These are phyloP conservation scores for Stomatorhinus ivindoensis DNA, from an alignment of 2,113 vertebrate genomes.

Conservation along the genomic window DNA sequence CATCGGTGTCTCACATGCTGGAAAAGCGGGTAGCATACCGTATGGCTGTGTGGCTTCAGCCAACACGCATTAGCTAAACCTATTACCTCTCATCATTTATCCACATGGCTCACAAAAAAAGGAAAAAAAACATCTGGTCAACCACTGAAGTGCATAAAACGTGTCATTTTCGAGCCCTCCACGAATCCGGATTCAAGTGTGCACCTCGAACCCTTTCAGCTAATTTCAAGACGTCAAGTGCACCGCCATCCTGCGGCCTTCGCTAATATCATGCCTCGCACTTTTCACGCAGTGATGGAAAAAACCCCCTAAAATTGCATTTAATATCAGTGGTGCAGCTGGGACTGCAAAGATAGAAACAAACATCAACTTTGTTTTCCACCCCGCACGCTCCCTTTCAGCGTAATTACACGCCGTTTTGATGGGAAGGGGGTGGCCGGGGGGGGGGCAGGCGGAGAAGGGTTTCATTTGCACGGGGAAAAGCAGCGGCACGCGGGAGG, in stretches of 20 bases:
- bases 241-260: conserved; percentile 13
- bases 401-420: conserved; percentile 56
- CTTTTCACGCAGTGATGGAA: conserved; percentile 25
- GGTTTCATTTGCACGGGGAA: conserved; percentile 26
- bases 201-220: background rate
- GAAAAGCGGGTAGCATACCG: background rate
- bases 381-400: conserved; percentile 42
- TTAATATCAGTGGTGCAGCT: conserved; percentile 55
- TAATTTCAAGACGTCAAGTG: conserved; percentile 23
- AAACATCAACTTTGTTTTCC: conserved; percentile 44
- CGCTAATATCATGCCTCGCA: background rate
- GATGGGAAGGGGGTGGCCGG: conserved; percentile 32
- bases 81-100: background rate
- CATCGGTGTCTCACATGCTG: background rate
- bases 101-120: background rate
- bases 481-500: conserved; percentile 25
- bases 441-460: conserved; percentile 37
- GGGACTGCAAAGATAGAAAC: conserved; percentile 54
- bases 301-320: conserved; percentile 39
- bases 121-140: background rate
- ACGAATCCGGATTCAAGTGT: background rate
- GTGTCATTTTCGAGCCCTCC: background rate
- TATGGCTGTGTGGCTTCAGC: background rate
- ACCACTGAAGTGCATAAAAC: background rate
- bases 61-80: background rate